Evolutionary conservation across 2,797 vertebrate species (phyloP), one percentile per base, ranked within the genome.

Genomic region (Tragelaphus oryx): DNA sequence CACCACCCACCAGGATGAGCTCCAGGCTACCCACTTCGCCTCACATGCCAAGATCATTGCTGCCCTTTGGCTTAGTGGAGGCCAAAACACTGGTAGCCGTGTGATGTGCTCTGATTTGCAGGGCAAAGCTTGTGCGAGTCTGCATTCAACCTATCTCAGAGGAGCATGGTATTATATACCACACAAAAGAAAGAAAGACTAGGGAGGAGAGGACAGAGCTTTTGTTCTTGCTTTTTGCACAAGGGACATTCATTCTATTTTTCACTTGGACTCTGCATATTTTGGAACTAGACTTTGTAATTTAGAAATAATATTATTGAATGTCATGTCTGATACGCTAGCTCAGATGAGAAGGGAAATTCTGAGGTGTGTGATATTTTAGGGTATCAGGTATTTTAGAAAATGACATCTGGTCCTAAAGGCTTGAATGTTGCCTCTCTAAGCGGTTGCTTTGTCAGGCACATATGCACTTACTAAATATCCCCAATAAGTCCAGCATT

Each of bases 401-500:
- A 95, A 96, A 79, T 75, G 52, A 48, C 22, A 83, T 62, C 26
- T 96, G 59, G n/a, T 22, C n/a, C 68, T 78, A 87, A 55, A 91
- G 5, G 20, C 24, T 94, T 76, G 41, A 54, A 22, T 93, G 50
- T 28, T 48, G 54, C 80, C 2, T 60, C 59, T 28, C 52, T 84
- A 83, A 87, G 68, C 2, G 76, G 28, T 78, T 88, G n/a, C 44
- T 96, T 68, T 85, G 20, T 90, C 6, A 68, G 22, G 11, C 22
- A 87, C 17, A 68, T 16, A 26, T 2, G 17, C 28, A 59, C 4
- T 86, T 92, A 68, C 5, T 80, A 91, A 79, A n/a, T 60, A 88
- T 17, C 6, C 9, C 37, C 20, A 44, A 2, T 52, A 75, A 1
- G 0, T 37, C 6, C 71, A 93, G 44, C 1, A 28, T 4, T 89